Evolutionary conservation across 2,888 invertebrate species (phyloP).

Genomic region (Epiblema foenella): DNA sequence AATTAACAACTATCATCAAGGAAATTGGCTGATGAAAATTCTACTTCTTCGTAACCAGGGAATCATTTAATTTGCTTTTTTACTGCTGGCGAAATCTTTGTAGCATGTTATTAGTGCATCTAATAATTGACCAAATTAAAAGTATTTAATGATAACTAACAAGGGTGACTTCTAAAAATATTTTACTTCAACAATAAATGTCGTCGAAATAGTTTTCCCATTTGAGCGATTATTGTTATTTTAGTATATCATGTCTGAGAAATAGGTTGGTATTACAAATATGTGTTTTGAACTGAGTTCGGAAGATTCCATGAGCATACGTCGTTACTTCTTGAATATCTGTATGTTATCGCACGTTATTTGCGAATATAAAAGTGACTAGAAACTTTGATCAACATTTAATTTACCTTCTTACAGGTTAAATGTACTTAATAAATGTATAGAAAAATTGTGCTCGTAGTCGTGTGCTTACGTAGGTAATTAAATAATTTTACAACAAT

Average conservation of each 20-base stretch:
- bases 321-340: constrained; percentile 57
- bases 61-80: constrained; percentile 44
- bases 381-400: constrained; percentile 54
- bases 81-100: constrained; percentile 56
- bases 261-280: constrained; percentile 55
- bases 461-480: constrained; percentile 63
- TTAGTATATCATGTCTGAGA: constrained; percentile 60
- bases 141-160: constrained; percentile 65
- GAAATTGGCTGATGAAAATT: constrained; percentile 64
- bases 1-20: constrained; percentile 64
- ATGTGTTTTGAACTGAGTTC: constrained; percentile 68
- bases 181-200: constrained; percentile 72
- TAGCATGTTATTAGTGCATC: constrained; percentile 61
- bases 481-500: constrained; percentile 59
- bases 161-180: constrained; percentile 82
- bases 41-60: constrained; percentile 52
- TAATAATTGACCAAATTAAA: constrained; percentile 65
- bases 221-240: constrained; percentile 67
- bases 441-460: constrained; percentile 71
- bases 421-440: constrained; percentile 66
- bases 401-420: constrained; percentile 60
- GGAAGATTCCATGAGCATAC: constrained; percentile 71
- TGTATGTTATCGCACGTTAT: constrained; percentile 57
- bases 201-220: constrained; percentile 66
- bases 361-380: constrained; percentile 65